phyloP scores from a whole-genome alignment of 2,797 vertebrate genomes.

The Mycteria americana region DNA sequence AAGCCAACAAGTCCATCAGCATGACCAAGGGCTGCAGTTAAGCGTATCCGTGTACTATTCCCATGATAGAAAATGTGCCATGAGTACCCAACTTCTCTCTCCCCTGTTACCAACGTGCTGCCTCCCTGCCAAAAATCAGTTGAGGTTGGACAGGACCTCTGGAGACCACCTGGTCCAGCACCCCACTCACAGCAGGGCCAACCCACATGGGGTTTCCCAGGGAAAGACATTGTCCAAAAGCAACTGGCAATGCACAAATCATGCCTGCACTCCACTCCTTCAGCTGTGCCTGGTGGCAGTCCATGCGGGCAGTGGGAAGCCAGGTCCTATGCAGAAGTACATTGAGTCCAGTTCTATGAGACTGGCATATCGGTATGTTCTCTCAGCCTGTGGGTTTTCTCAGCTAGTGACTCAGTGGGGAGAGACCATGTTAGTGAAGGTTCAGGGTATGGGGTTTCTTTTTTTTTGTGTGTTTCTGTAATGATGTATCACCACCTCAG shows the following conservation, averaged over 20 bases:
- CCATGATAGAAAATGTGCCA: neutral
- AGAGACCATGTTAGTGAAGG: neutral
- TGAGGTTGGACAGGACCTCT: neutral
- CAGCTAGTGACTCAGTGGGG: neutral
- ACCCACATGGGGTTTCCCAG: neutral
- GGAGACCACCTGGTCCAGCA: neutral
- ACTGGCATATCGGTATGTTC: neutral
- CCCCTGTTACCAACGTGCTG: neutral
- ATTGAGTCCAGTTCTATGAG: neutral
- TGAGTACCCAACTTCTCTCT: neutral
- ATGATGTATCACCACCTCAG: neutral
- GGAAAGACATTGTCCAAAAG: neutral
- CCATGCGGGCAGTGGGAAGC: neutral
- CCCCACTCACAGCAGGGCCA: neutral
- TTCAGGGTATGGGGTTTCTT: neutral
- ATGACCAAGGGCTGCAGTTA: neutral
- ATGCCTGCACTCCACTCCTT: neutral
- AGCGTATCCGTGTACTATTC: fast-evolving
- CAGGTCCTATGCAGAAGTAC: neutral
- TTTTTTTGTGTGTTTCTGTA: neutral
- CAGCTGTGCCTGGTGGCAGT: neutral
- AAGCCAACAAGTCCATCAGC: neutral
- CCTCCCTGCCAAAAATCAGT: neutral
- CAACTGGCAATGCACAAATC: neutral
- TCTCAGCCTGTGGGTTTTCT: neutral